Evolutionary conservation across 2,113 vertebrate species (phyloP).

Genomic region (Ptyas mucosa): DNA sequence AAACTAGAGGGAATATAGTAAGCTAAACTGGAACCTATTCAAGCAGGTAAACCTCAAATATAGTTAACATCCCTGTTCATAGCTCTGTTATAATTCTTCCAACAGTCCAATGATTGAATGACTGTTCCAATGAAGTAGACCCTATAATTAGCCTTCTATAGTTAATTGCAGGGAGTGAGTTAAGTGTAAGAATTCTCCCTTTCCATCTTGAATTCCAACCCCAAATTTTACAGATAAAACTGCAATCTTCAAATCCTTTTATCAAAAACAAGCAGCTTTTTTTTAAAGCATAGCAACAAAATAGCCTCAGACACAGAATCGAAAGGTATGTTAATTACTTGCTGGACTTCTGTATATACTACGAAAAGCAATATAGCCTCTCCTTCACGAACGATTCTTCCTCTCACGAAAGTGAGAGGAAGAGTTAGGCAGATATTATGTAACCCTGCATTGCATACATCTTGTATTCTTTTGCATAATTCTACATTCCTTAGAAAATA

Average conservation of each 20-base stretch:
- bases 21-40: background rate
- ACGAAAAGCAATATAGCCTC: slow-evolving; percentile 44
- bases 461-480: slow-evolving; percentile 44
- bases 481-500: slow-evolving; percentile 47
- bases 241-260: background rate
- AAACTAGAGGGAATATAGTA: background rate
- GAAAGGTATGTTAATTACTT: slow-evolving; percentile 51
- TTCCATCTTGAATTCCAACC: background rate
- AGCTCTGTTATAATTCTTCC: background rate
- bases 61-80: background rate
- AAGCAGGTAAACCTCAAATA: background rate
- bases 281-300: slow-evolving; percentile 29
- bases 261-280: background rate
- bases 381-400: slow-evolving; percentile 55
- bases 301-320: slow-evolving; percentile 25
- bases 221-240: slow-evolving; percentile 24
- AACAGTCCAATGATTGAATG: background rate
- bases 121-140: background rate
- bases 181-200: background rate
- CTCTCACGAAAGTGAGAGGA: no score
- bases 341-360: slow-evolving; percentile 36
- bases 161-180: background rate
- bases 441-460: slow-evolving; percentile 48
- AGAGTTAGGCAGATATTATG: background rate
- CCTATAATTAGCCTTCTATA: background rate